Evolutionary conservation across 2,113 vertebrate species (phyloP).

Genomic region (Hemiprocne comata): DNA sequence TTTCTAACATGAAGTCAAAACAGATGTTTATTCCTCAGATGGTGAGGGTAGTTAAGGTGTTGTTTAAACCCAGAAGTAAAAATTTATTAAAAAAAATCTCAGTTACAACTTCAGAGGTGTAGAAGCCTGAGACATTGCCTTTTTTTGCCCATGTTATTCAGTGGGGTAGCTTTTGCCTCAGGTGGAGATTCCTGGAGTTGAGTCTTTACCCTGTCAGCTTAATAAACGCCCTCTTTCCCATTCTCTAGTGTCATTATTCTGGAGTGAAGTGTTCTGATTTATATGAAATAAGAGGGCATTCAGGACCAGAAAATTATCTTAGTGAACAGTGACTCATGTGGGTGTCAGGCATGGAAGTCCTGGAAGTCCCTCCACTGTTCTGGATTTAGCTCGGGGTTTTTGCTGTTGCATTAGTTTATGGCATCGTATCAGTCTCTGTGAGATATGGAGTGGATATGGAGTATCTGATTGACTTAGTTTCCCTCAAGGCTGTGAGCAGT

Average conservation of each 20-base stretch:
- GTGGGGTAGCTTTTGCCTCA: background rate
- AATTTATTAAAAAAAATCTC: background rate
- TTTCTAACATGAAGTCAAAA: background rate
- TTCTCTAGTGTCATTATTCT: background rate
- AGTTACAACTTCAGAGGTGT: background rate
- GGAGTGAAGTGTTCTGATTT: background rate
- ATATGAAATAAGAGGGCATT: background rate
- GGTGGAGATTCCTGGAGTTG: background rate
- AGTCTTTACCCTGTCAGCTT: background rate
- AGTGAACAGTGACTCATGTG: background rate
- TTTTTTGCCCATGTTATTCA: background rate
- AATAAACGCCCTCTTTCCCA: background rate
- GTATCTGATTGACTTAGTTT: background rate
- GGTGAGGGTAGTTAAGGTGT: background rate
- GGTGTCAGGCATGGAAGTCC: background rate
- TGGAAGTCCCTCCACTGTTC: background rate
- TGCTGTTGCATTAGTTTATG: background rate
- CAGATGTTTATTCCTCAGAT: background rate
- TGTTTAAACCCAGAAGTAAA: background rate
- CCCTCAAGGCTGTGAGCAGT: background rate
- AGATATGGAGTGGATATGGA: no score
- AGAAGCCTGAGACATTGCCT: background rate
- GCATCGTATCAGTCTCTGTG: background rate
- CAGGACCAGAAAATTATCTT: background rate
- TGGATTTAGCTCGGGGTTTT: background rate